These are phyloP conservation scores for Pseudomyrmex flavicornis DNA, from an alignment of 1,140 invertebrate genomes.

Conservation along the genomic window DNA sequence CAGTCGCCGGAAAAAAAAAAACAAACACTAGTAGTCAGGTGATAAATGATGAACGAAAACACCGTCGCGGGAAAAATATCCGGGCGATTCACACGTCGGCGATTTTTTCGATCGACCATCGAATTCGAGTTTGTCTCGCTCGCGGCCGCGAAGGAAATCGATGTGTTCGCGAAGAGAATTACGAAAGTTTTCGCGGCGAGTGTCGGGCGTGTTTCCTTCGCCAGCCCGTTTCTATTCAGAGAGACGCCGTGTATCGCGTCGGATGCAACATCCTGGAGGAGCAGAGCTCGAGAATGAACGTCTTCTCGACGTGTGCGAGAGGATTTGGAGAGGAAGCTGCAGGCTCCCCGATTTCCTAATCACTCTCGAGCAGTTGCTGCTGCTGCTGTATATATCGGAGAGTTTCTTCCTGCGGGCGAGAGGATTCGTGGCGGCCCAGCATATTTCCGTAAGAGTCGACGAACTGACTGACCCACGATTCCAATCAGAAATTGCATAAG, in stretches of 20 bases:
- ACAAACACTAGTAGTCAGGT: no score
- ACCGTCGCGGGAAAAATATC: conserved; percentile 4
- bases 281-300: background rate
- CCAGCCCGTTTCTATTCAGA: conserved; percentile 4
- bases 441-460: conserved; percentile 47
- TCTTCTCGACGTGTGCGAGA: no score
- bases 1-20: no score
- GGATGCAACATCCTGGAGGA: conserved; percentile 50
- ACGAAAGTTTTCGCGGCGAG: conserved; percentile 26
- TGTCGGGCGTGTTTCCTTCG: background rate
- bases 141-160: background rate
- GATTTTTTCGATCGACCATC: background rate
- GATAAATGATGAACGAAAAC: background rate
- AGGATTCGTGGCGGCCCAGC: conserved; percentile 39
- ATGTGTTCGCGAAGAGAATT: conserved; percentile 5
- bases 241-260: background rate
- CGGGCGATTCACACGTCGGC: background rate
- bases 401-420: conserved; percentile 58
- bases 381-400: background rate
- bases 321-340: background rate
- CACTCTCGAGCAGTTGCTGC: background rate
- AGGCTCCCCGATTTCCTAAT: conserved; percentile 43
- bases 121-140: conserved; percentile 10
- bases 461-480: conserved; percentile 68
- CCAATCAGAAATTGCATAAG: conserved; percentile 67